Conservation (phyloP, 2,113 vertebrate genomes). For the Podarcis muralis region DNA sequence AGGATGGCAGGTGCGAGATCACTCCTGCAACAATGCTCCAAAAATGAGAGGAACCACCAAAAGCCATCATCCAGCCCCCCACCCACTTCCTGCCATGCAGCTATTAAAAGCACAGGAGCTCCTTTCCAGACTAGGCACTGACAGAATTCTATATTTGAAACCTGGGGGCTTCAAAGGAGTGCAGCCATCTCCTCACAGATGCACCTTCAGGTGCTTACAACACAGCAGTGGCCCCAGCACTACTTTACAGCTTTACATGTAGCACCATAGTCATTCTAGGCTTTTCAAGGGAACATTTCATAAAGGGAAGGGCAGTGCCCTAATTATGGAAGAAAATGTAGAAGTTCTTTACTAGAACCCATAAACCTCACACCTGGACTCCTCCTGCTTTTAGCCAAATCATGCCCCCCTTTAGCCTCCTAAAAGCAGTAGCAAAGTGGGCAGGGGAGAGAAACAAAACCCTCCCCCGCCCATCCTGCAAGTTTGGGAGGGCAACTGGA, state of each 20-base stretch:
- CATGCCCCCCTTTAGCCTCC: too few species aligned
- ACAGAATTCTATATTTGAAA: neutral
- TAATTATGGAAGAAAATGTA: neutral
- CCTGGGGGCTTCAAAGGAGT: neutral
- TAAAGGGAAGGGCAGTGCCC: too few species aligned
- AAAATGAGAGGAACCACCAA: neutral
- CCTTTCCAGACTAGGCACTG: neutral
- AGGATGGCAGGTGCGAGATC: neutral
- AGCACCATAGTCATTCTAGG: neutral
- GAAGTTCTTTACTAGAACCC: neutral
- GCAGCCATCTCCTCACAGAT: neutral
- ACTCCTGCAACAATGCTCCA: neutral
- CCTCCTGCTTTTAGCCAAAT: neutral
- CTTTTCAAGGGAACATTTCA: neutral
- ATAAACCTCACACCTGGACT: neutral
- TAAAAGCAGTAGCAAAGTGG: neutral
- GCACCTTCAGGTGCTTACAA: neutral
- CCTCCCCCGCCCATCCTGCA: neutral
- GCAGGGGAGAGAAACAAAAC: neutral
- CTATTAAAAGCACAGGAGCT: neutral
- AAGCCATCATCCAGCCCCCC: neutral
- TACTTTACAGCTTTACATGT: neutral
- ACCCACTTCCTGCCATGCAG: neutral
- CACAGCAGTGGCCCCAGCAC: neutral
- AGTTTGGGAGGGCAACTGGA: neutral